Percentiles rank a stretch among this genome's conserved stretches.
These are phyloP conservation scores for Platyscapa corneri DNA, from an alignment of 1,140 invertebrate species.

Conservation along the genomic window DNA sequence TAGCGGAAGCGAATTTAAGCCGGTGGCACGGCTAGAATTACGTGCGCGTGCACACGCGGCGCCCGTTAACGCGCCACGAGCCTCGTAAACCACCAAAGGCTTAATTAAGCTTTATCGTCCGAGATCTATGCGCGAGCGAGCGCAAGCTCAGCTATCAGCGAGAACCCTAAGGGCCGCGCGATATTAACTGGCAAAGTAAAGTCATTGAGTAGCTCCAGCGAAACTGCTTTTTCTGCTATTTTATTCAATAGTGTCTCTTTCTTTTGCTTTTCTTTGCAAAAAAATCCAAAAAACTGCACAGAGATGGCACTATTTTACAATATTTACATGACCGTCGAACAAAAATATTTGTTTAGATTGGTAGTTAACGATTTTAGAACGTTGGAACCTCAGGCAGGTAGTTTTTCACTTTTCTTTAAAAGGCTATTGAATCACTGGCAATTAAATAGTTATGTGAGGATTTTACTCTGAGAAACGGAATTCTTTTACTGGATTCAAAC, in stretches of 20 bases:
- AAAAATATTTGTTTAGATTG: too few relatives aligned
- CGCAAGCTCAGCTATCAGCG: slow-evolving; percentile 15
- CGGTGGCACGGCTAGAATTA: neutral
- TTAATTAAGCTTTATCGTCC: slow-evolving; percentile 43
- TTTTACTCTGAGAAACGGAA: neutral
- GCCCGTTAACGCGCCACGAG: slow-evolving; percentile 30
- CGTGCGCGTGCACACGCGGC: slow-evolving; percentile 5
- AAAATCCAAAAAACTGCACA: too few relatives aligned
- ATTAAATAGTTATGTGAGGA: neutral
- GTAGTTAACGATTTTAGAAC: too few relatives aligned
- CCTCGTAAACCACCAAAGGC: slow-evolving; percentile 25
- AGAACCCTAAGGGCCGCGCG: neutral
- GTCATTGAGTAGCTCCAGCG: neutral
- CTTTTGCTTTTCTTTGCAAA: too few relatives aligned
- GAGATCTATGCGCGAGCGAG: slow-evolving; percentile 18
- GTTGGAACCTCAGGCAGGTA: too few relatives aligned
- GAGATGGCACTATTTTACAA: too few relatives aligned
- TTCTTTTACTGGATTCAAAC: neutral
- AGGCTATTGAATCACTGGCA: neutral
- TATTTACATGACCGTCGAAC: too few relatives aligned
- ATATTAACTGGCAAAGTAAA: slow-evolving; percentile 27
- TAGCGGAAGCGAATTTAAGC: neutral
- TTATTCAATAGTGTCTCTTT: too few relatives aligned
- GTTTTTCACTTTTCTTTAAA: neutral
- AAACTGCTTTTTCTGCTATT: neutral